phyloP scores from a whole-genome alignment of 2,113 vertebrate species.

The Hystrix cristata region DNA sequence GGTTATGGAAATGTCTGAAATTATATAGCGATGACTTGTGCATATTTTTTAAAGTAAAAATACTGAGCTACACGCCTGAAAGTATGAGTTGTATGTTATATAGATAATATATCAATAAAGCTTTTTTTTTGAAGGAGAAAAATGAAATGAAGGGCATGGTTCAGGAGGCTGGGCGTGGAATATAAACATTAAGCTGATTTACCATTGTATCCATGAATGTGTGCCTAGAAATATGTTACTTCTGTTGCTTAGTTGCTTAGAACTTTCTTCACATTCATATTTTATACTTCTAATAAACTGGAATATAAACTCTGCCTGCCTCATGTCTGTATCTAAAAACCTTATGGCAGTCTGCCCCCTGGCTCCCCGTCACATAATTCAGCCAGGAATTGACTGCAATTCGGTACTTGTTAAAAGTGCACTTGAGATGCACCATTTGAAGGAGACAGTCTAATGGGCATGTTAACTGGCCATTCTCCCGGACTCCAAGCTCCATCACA shows the following conservation, averaged over 20 bases:
- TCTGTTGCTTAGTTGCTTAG: not conserved
- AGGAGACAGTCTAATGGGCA: slow-evolving; percentile 54
- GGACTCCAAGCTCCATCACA: slow-evolving; percentile 28
- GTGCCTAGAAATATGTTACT: not conserved
- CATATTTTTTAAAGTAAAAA: not conserved
- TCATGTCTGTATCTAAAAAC: slow-evolving; percentile 50
- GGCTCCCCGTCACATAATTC: slow-evolving; percentile 70
- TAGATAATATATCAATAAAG: not conserved
- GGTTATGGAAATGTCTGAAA: not conserved
- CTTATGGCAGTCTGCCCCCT: not conserved
- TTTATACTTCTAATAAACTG: not conserved
- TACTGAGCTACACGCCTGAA: not conserved
- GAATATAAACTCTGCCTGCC: not conserved
- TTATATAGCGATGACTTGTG: not conserved
- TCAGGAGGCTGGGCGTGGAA: not conserved
- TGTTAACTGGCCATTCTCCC: slow-evolving; percentile 59
- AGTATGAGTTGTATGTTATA: not conserved
- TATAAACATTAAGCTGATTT: not conserved
- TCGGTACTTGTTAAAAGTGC: slow-evolving; percentile 30
- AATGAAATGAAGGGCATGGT: not conserved
- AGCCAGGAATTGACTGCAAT: slow-evolving; percentile 47
- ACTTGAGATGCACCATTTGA: slow-evolving; percentile 50
- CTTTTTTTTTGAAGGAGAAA: not conserved
- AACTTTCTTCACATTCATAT: not conserved
- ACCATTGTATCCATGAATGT: not conserved